Base-by-base conservation (phyloP, 2,888 invertebrate genomes). In the Erebia palarica region DNA sequence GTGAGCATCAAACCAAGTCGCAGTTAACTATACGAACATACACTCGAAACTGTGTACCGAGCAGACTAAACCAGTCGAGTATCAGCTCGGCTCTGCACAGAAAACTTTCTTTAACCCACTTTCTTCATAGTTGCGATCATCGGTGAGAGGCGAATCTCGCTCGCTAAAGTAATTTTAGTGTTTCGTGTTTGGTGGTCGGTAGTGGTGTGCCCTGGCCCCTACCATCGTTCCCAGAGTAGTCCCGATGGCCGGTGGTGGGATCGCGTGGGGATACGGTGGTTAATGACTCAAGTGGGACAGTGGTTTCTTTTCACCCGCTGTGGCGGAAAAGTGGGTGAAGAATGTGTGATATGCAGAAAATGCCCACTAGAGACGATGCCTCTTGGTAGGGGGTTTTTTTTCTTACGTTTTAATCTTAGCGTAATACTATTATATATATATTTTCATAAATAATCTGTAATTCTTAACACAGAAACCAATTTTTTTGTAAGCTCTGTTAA, bases 21-120 rank as follows among this genome's bases (percentile, higher is more conserved):
- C 36, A 63, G 49, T 11, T 47, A 44, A 21, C 63, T 49, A 85
- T 81, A 81, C 81, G 73, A 76, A 84, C 82, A 84, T 82, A 84
- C 81, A 83, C 82, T 78, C 72, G 57, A 75, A 75, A 72, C 73
- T 80, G 86, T 86, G 88, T 89, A 86, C 85, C 78, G 85, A 87
- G 14, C 47, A 11, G 14, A 21, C 47, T 21, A 63, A 79, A 87
- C 84, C 82, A 76, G 87, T 86, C 82, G 83, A 86, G 84, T 87
- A 83, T 87, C 83, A 81, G 79, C 86, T 84, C 82, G 81, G 78
- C 86, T 84, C 82, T 80, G 86, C 86, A 85, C 84, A 87, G 89
- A 88, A 91, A 92, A 93, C 93, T 94, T 94, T 93, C 93, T 92
- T 93, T 91, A 92, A 91, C 93, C 94, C 86, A 93, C 93, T 94